phyloP scores from a whole-genome alignment of 2,797 vertebrate genomes.

The Poecilia wingei region DNA sequence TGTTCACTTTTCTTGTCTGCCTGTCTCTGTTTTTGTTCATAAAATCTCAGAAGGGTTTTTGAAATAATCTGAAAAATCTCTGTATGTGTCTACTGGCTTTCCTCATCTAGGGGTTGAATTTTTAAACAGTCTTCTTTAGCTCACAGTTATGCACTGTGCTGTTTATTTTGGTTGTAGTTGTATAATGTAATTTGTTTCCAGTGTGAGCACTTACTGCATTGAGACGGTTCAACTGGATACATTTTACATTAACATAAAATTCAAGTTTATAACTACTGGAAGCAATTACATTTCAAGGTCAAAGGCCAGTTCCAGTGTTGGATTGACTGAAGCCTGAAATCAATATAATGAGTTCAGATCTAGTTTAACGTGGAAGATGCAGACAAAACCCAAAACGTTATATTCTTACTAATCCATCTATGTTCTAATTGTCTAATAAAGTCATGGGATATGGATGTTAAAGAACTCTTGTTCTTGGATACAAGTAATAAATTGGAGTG shows the following conservation, averaged over 20 bases:
- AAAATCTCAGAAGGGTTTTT: not conserved
- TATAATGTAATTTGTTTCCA: no score
- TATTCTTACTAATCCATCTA: not conserved
- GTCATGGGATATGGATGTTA: not conserved
- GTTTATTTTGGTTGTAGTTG: no score
- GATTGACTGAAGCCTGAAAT: no score
- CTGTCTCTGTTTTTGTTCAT: not conserved
- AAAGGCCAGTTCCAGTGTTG: no score
- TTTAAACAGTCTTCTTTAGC: not conserved
- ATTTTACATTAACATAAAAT: no score
- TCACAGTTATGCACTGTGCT: not conserved
- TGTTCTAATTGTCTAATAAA: not conserved
- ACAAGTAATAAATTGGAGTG: not conserved
- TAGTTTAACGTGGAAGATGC: no score
- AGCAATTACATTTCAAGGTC: no score
- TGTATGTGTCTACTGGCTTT: not conserved
- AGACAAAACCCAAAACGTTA: not conserved
- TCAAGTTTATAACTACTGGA: no score
- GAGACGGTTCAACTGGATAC: no score
- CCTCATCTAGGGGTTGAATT: not conserved
- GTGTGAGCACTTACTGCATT: no score
- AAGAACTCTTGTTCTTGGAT: not conserved
- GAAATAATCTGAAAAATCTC: not conserved
- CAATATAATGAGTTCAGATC: no score
- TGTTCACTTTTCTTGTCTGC: not conserved